Conservation (phyloP, 2,113 vertebrate species). For the Setophaga kirtlandii region DNA sequence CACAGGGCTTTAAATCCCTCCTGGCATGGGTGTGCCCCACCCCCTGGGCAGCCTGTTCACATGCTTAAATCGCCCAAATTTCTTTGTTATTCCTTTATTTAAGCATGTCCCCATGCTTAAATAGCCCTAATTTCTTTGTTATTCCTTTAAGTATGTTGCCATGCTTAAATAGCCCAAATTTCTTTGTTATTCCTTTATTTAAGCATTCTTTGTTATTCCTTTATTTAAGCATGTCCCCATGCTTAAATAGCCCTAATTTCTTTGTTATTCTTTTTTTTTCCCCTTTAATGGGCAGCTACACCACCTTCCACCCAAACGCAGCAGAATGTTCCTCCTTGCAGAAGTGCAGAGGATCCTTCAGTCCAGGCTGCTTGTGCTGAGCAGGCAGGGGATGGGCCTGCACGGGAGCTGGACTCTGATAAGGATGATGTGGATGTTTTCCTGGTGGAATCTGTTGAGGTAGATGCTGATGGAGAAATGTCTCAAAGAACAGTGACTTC, state of each 20-base stretch:
- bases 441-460: conserved; percentile 14
- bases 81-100: neutral
- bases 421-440: neutral
- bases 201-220: too few relatives aligned
- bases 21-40: neutral
- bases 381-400: neutral
- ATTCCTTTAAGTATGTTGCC: neutral
- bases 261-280: neutral
- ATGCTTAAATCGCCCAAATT: neutral
- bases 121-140: neutral
- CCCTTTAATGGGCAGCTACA: neutral
- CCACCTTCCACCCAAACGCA: neutral
- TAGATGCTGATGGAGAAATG: conserved; percentile 47
- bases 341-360: fast-evolving
- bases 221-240: neutral
- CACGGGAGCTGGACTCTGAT: neutral
- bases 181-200: neutral
- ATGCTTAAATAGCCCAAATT: neutral
- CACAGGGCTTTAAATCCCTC: neutral
- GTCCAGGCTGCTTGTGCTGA: neutral
- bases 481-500: neutral
- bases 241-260: too few relatives aligned
- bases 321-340: neutral
- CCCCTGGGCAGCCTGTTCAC: neutral
- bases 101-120: neutral